These are phyloP conservation scores for Synanthedon myopaeformis DNA, from an alignment of 2,888 invertebrate species.

Conservation along the genomic window DNA sequence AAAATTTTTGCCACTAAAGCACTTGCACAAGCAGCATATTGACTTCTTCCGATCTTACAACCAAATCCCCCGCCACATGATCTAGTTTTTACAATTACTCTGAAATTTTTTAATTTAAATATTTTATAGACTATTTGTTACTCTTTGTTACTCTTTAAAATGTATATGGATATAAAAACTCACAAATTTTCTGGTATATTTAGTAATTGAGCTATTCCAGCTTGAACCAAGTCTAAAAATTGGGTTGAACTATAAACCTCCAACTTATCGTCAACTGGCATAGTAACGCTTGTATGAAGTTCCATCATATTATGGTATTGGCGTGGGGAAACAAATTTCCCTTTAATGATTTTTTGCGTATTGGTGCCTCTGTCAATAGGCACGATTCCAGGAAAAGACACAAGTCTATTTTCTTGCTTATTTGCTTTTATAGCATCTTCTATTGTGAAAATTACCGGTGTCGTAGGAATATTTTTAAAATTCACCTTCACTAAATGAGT, in stretches of 20 bases:
- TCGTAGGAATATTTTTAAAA: constrained; percentile 30
- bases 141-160: not conserved
- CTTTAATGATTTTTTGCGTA: constrained; percentile 28
- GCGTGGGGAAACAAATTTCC: constrained; percentile 31
- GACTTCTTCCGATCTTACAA: constrained; percentile 21
- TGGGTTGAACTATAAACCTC: constrained; percentile 71
- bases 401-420: constrained; percentile 18
- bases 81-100: constrained; percentile 21
- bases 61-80: constrained; percentile 33
- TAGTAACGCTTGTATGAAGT: constrained; percentile 66
- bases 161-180: not conserved
- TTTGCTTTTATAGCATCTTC: constrained; percentile 13
- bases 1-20: constrained; percentile 24
- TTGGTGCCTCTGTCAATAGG: constrained; percentile 21
- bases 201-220: constrained; percentile 55
- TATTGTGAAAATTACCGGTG: constrained; percentile 4
- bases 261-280: constrained; percentile 74
- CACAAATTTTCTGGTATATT: constrained; percentile 67
- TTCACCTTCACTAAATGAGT: constrained; percentile 53
- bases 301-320: constrained; percentile 80
- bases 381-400: constrained; percentile 10
- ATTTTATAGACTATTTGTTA: not conserved
- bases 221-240: constrained; percentile 64
- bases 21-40: constrained; percentile 20
- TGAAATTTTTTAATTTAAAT: constrained; percentile 10